Conservation (phyloP, 2,113 vertebrate genomes). For the Mirza zaza region DNA sequence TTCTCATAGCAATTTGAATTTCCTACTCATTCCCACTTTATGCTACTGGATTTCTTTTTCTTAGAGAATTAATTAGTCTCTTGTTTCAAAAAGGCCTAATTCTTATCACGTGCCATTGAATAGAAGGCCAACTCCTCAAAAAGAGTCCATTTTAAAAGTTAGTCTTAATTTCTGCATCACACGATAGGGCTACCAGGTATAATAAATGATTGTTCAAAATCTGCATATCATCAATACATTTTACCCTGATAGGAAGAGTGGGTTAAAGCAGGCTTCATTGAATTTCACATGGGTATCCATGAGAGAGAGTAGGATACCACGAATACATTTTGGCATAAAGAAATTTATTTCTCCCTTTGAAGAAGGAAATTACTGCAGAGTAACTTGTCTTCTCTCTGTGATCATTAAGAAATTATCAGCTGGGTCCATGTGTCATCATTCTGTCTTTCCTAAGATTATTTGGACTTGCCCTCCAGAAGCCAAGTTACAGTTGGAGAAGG, state of each 20-base stretch:
- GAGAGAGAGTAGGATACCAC: background rate
- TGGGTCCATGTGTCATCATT: background rate
- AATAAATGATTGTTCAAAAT: background rate
- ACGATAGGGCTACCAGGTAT: background rate
- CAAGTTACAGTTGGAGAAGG: background rate
- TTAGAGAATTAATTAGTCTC: background rate
- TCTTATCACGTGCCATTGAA: background rate
- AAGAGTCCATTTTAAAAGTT: background rate
- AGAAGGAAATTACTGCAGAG: background rate
- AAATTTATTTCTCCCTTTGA: conserved; percentile 1
- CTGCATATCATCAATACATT: background rate
- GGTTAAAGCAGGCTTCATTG: background rate
- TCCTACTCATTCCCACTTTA: background rate
- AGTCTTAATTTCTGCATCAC: background rate
- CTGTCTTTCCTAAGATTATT: background rate
- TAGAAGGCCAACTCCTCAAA: background rate
- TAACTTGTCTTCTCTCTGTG: background rate
- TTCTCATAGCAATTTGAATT: background rate
- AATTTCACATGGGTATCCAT: background rate
- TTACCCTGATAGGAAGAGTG: background rate
- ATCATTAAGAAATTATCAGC: background rate
- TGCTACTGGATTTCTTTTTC: conserved; percentile 5
- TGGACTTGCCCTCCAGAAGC: background rate
- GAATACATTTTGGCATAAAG: background rate
- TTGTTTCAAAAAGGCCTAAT: conserved; percentile 7